Conservation (phyloP, 2,888 invertebrate genomes). For the Stratiomys singularior region DNA sequence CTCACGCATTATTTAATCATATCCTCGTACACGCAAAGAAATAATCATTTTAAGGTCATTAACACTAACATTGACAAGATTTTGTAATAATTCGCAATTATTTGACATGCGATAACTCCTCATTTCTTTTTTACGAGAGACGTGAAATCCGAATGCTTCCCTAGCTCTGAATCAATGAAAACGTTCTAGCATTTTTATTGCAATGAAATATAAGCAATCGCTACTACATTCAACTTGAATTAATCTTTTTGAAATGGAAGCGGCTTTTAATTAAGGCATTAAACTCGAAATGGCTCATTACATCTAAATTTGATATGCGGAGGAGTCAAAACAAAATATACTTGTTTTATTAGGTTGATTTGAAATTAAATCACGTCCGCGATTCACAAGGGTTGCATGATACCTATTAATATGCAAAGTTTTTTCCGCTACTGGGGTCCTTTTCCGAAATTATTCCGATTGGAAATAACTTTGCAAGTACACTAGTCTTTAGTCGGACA, state of each 20-base stretch:
- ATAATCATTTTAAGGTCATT: constrained; percentile 11
- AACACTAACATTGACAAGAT: constrained; percentile 2
- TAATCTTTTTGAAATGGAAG: neutral
- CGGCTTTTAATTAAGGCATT: constrained; percentile 5
- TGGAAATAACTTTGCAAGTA: neutral
- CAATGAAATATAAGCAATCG: neutral
- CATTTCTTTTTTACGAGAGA: constrained; percentile 3
- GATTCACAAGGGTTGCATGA: neutral
- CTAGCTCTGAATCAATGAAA: neutral
- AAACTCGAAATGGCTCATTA: constrained; percentile 21
- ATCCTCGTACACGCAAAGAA: too few relatives aligned
- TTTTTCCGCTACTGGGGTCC: neutral
- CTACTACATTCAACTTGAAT: too few relatives aligned
- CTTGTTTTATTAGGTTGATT: neutral
- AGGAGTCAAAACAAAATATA: constrained; percentile 23
- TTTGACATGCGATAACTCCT: neutral
- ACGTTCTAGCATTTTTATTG: neutral
- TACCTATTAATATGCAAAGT: constrained; percentile 17
- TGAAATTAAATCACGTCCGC: constrained; percentile 37
- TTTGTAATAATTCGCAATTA: constrained; percentile 4
- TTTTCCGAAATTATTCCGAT: constrained; percentile 12
- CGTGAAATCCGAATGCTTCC: neutral
- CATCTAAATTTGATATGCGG: constrained; percentile 20
- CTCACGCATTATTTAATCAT: too few relatives aligned
- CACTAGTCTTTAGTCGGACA: neutral